phyloP scores from a whole-genome alignment of 64 coral and sea anemone species.

The Cladopsammia gracilis region DNA sequence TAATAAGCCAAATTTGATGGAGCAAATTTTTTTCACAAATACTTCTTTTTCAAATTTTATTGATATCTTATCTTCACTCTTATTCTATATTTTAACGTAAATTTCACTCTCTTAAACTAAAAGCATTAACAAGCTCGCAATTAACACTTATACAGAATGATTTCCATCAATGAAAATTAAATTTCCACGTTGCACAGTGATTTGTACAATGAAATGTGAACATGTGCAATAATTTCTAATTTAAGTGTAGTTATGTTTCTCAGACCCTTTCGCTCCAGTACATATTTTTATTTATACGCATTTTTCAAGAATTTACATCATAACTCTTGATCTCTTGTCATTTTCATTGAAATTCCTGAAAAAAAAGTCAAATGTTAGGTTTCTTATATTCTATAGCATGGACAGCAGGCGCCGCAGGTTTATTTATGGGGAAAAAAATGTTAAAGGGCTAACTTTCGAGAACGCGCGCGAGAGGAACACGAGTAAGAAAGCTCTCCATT shows the following conservation, averaged over 20 bases:
- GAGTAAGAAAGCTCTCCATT: no score
- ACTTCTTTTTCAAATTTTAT: conserved; percentile 18
- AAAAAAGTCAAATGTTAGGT: background rate
- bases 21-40: no score
- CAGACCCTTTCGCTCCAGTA: background rate
- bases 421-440: background rate
- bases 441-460: no score
- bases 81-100: background rate
- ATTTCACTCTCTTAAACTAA: conserved; percentile 28
- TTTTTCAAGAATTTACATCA: conserved; percentile 9
- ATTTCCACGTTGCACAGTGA: background rate
- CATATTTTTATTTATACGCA: conserved; percentile 23
- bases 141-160: background rate
- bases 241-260: background rate
- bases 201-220: conserved; percentile 30
- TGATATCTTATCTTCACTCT: conserved; percentile 23
- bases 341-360: conserved; percentile 32
- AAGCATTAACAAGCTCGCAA: background rate
- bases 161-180: background rate
- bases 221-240: background rate
- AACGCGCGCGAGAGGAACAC: no score
- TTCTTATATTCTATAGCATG: no score
- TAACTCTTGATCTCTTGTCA: conserved; percentile 5
- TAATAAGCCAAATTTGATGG: no score
- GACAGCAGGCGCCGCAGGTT: background rate